These are phyloP conservation scores for Drosophila prosaltans DNA, from an alignment of 1,140 invertebrate species.

Conservation along the genomic window DNA sequence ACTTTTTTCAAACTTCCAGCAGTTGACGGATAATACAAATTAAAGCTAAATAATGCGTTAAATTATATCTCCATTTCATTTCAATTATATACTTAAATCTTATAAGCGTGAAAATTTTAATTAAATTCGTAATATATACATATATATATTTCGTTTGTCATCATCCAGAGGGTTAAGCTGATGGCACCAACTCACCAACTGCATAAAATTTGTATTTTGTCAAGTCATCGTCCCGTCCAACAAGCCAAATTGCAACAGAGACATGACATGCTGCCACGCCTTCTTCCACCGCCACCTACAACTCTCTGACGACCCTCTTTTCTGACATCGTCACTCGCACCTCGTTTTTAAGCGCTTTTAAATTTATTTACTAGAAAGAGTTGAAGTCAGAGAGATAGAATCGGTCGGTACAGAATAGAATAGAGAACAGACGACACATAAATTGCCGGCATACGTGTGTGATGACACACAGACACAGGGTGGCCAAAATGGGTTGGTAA, in stretches of 20 bases:
- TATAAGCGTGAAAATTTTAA: slow-evolving; percentile 59
- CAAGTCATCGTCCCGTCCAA: slow-evolving; percentile 61
- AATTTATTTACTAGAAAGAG: slow-evolving; percentile 71
- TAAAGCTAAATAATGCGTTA: background rate
- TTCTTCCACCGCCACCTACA: background rate
- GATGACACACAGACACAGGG: slow-evolving; percentile 64
- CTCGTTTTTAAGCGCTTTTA: slow-evolving; percentile 66
- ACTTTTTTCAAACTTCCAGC: background rate
- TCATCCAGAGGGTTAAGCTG: slow-evolving; percentile 31
- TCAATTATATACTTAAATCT: background rate
- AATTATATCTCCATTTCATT: background rate
- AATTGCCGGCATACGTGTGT: slow-evolving; percentile 76
- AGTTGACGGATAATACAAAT: background rate
- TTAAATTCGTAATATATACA: slow-evolving; percentile 73
- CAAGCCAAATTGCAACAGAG: slow-evolving; percentile 66
- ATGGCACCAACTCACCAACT: slow-evolving; percentile 27
- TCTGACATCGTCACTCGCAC: slow-evolving; percentile 22
- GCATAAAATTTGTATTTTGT: slow-evolving; percentile 49
- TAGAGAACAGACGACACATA: slow-evolving; percentile 63
- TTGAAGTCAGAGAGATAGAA: slow-evolving; percentile 15
- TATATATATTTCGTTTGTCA: slow-evolving; percentile 66
- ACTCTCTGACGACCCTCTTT: background rate
- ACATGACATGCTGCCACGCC: slow-evolving; percentile 18
- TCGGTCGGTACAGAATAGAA: slow-evolving; percentile 2
- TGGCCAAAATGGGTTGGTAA: slow-evolving; percentile 24